phyloP scores from a whole-genome alignment of 92 coral and sea anemone species.

The Palythoa grandis region DNA sequence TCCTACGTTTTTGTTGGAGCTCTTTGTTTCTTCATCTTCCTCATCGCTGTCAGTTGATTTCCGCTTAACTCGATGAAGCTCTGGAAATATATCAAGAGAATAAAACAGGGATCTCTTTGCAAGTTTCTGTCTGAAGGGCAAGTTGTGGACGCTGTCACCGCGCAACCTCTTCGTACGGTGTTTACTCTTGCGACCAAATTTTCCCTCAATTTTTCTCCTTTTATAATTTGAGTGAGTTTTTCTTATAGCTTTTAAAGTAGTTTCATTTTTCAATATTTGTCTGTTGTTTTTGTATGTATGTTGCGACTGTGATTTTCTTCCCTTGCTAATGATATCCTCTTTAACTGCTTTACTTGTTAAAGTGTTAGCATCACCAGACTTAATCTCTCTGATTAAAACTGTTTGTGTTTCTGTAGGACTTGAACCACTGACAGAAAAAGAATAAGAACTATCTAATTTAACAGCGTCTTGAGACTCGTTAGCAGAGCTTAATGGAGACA shows the following conservation, averaged over 20 bases:
- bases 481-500: not conserved
- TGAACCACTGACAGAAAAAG: constrained; percentile 4
- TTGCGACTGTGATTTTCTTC: not conserved
- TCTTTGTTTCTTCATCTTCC: not conserved
- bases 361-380: not conserved
- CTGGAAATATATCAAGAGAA: constrained; percentile 13
- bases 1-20: not conserved
- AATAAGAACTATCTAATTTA: constrained; percentile 2
- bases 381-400: not conserved
- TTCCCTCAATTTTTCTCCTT: not conserved
- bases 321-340: not conserved
- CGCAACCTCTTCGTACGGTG: not conserved
- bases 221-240: not conserved
- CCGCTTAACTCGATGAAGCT: constrained; percentile 38
- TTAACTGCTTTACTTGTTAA: not conserved
- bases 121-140: not conserved
- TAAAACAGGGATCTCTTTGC: constrained; percentile 16
- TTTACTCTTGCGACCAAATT: not conserved
- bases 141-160: not conserved
- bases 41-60: constrained; percentile 13
- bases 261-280: not conserved
- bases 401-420: not conserved
- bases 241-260: not conserved
- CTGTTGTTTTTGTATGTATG: not conserved
- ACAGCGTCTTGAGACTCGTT: not conserved